A percentile compares a stretch with the other conserved stretches of the same genome.
Conservation (phyloP, 30 jellyfish, hydroid and myxozoan genomes). For the Chironex yamaguchii region DNA sequence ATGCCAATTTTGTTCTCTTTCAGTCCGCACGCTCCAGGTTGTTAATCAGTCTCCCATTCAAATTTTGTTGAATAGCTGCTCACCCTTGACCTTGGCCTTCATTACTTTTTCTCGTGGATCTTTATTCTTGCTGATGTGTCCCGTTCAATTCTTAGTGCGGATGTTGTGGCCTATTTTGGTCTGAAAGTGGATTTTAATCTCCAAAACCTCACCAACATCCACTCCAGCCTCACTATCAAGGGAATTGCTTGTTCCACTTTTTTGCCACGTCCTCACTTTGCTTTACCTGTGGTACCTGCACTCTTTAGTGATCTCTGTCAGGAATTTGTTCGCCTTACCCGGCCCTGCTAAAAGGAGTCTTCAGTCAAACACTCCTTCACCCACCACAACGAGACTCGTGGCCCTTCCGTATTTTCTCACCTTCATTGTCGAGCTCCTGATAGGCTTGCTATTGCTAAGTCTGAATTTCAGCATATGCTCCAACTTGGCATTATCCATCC, state of each 20-base stretch:
- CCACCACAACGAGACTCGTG: conserved; percentile 44
- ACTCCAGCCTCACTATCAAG: neutral
- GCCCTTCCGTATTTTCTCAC: conserved; percentile 54
- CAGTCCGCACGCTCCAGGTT: too few species aligned
- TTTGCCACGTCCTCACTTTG: conserved; percentile 14
- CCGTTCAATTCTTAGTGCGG: conserved; percentile 66
- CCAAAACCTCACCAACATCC: conserved; percentile 31
- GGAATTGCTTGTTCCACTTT: conserved; percentile 13
- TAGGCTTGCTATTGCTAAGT: conserved; percentile 36
- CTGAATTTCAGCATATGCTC: conserved; percentile 62
- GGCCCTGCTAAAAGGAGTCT: conserved; percentile 38
- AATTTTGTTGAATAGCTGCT: too few species aligned
- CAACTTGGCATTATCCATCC: conserved; percentile 77
- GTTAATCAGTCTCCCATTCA: too few species aligned
- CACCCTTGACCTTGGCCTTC: too few species aligned
- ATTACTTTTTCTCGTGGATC: too few species aligned
- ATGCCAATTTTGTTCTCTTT: too few species aligned
- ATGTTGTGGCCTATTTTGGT: conserved; percentile 22
- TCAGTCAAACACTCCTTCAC: conserved; percentile 33
- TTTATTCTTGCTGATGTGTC: too few species aligned
- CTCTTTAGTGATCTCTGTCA: conserved; percentile 3
- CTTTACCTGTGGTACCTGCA: conserved; percentile 11
- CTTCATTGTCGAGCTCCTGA: conserved; percentile 72
- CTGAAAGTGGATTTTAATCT: conserved; percentile 19
- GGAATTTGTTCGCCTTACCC: conserved; percentile 5